Base-by-base conservation (phyloP, 1,140 invertebrate genomes). In the Pissodes strobi region DNA sequence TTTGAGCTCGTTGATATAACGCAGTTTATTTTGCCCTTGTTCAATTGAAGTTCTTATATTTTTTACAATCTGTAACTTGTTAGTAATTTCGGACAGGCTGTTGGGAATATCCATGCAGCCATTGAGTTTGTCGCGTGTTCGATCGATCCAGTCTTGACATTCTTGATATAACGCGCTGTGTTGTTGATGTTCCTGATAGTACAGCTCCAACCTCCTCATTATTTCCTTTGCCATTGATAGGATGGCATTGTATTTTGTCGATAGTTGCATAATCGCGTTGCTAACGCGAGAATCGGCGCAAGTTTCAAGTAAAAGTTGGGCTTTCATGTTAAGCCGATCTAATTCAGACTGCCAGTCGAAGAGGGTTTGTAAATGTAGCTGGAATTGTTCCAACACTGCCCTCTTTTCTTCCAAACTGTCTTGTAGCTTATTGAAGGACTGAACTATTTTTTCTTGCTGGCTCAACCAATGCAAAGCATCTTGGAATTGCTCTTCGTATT, bases 271-370 rank as follows among this genome's bases (percentile, higher is more conserved):
- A 25, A 98, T 90, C 8, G 91, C 92, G 80, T 96, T 97, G 9
- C 94, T 95, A 30, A 98, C 89, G 67, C 94, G 84, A 0, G 94
- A 95, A 75, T 98, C 94, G 17, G 93, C 89, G 75, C 94, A 97
- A 0, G 92, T 95, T 79, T 97, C 93, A 8, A 96, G 75, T 13
- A 97, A 81, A 34, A 89, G 87, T 78, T 97, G 94, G 9, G 94
- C 94, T 72, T 88, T 90, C 82, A 94, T 90, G 74, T 96, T 95
- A n/a, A 97, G 79, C 67, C 88, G 86, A 77, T 97, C 94, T 23
- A 98, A 81, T 70, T 94, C 91, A 43, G 89, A 88, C 80, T 97
- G 95, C 92, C 94, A 97, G 69, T 95, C 93, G 72, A 95, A 94
- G 12, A 98, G 82, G 1, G 87, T 91, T 81, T 97, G 93, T 49